Conservation (phyloP, 1,140 invertebrate genomes). For the Pantala flavescens region DNA sequence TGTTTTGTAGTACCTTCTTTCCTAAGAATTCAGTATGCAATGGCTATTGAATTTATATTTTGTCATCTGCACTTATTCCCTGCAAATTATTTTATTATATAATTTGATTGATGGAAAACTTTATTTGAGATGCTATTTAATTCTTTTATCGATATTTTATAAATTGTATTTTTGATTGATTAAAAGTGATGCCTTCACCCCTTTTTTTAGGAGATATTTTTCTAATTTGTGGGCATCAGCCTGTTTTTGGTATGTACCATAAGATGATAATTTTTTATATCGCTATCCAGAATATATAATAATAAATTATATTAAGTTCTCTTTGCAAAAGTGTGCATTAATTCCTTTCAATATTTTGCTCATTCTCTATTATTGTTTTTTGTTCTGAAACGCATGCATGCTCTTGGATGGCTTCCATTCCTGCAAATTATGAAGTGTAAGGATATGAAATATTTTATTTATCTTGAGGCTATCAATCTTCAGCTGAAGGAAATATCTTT, state of each 20-base stretch:
- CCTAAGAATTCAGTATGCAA: not conserved
- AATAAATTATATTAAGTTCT: not conserved
- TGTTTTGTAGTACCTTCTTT: not conserved
- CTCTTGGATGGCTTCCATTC: not conserved
- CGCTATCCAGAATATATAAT: not conserved
- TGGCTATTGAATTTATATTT: not conserved
- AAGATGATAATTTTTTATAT: not conserved
- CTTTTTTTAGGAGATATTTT: constrained; percentile 8
- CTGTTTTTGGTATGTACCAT: constrained; percentile 2
- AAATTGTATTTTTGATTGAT: constrained; percentile 16
- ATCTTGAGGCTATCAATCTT: too few species aligned
- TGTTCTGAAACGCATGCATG: not conserved
- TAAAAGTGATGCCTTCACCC: not conserved
- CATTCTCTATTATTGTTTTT: not conserved
- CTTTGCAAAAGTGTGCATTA: not conserved
- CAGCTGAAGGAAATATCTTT: too few species aligned
- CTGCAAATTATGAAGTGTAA: not conserved
- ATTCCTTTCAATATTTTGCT: too few species aligned
- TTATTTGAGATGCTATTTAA: not conserved
- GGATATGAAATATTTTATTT: not conserved
- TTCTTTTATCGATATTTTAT: not conserved
- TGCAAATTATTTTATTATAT: not conserved
- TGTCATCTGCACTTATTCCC: not conserved
- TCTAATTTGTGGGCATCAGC: constrained; percentile 4
- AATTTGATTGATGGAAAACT: not conserved